Conservation (phyloP, 2,797 vertebrate genomes). For the Crypturellus tataupa region DNA sequence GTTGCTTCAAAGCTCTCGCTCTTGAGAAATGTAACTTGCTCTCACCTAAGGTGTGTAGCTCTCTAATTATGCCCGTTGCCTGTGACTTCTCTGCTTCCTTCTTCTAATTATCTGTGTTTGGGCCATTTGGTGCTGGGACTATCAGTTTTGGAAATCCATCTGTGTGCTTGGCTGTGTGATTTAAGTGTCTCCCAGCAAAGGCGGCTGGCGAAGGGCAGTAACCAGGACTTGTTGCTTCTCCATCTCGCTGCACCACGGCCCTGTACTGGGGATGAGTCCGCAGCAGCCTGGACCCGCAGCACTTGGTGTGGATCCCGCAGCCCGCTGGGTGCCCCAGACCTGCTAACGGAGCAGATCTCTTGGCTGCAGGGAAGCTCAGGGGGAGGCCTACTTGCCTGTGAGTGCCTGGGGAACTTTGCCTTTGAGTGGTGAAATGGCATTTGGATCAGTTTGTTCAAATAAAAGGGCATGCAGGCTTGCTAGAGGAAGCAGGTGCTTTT, state of each 20-base stretch:
- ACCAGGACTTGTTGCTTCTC: neutral
- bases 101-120: neutral
- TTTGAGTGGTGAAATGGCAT: neutral
- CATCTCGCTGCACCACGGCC: fast-evolving
- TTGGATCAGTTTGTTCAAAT: neutral
- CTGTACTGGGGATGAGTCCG: neutral
- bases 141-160: neutral
- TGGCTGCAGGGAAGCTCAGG: neutral
- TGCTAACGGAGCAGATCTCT: neutral
- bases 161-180: neutral
- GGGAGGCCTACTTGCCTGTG: neutral
- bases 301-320: neutral
- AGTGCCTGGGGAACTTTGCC: neutral
- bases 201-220: neutral
- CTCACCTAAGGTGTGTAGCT: neutral
- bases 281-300: neutral
- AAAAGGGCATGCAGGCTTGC: neutral
- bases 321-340: neutral
- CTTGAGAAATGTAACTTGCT: neutral
- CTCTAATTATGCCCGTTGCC: neutral
- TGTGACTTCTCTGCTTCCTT: neutral
- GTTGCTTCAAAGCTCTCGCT: neutral
- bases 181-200: neutral
- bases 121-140: neutral
- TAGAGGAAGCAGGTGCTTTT: neutral